Percentiles rank a stretch among this genome's conserved stretches.
Evolutionary conservation across 2,797 vertebrate genomes (phyloP).

Genomic region (Pangasius krempfi): DNA sequence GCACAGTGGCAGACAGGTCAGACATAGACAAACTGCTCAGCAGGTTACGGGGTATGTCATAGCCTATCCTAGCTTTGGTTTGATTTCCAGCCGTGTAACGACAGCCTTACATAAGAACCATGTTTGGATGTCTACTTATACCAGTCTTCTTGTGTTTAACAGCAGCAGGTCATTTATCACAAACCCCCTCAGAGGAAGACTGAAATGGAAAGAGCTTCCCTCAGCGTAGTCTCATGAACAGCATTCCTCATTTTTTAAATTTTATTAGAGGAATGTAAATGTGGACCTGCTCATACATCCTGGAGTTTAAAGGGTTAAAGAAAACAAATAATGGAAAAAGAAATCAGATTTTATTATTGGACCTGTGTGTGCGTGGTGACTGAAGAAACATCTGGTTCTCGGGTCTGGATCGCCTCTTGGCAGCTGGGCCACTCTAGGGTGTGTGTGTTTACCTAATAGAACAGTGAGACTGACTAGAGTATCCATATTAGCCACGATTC

Average conservation of each 20-base stretch:
- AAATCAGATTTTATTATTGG: background rate
- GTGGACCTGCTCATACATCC: background rate
- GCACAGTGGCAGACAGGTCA: constrained; percentile 14
- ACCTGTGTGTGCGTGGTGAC: background rate
- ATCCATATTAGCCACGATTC: background rate
- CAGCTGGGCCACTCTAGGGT: background rate
- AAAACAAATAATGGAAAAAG: background rate
- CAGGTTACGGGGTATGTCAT: background rate
- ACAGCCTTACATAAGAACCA: constrained; percentile 26
- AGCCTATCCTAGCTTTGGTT: constrained; percentile 9
- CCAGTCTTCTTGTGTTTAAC: constrained; percentile 18
- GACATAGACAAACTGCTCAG: background rate
- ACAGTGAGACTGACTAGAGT: background rate
- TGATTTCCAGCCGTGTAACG: background rate
- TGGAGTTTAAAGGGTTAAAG: constrained; percentile 4
- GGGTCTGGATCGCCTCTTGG: background rate
- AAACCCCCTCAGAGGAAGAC: background rate
- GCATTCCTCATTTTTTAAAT: background rate
- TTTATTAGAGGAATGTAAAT: background rate
- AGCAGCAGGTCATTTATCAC: constrained; percentile 50
- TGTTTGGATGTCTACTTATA: constrained; percentile 31
- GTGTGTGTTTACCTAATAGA: background rate
- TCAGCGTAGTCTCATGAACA: constrained; percentile 42
- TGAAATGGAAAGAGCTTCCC: constrained; percentile 26
- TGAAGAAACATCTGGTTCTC: constrained; percentile 22